Evolutionary conservation across 2,113 vertebrate species (phyloP).

Genomic region (Pelecanus crispus): DNA sequence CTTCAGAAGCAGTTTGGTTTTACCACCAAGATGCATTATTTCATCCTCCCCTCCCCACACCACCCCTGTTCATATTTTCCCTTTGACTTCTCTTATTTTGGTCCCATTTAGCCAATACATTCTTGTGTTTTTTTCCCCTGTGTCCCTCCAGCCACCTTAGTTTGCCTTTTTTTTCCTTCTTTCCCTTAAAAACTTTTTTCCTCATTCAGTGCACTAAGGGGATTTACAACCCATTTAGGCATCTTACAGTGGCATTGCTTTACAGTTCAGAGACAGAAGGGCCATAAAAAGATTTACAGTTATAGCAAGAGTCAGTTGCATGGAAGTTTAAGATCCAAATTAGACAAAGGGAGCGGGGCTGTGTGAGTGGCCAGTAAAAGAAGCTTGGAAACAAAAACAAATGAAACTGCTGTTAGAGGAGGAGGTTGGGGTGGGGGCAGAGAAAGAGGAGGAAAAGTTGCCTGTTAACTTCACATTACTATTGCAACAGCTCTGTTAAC

Average conservation of each 20-base stretch:
- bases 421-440: neutral
- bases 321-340: conserved; percentile 41
- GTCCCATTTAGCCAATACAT: conserved; percentile 24
- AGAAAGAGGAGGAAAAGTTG: conserved; percentile 1
- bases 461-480: conserved; percentile 17
- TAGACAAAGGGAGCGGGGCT: conserved; percentile 31
- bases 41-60: conserved; percentile 1
- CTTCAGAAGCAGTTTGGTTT: conserved; percentile 47
- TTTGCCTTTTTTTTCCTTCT: neutral
- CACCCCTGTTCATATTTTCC: conserved; percentile 67
- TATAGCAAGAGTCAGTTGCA: conserved; percentile 39
- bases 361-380: conserved; percentile 52
- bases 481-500: conserved; percentile 48
- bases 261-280: conserved; percentile 56
- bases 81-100: conserved; percentile 41
- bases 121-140: neutral
- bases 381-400: conserved; percentile 62
- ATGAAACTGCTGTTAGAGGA: conserved; percentile 23
- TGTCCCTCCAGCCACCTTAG: conserved; percentile 31
- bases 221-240: conserved; percentile 57
- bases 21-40: conserved; percentile 52
- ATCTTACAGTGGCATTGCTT: conserved; percentile 55
- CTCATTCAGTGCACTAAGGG: conserved; percentile 29
- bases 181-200: conserved; percentile 33
- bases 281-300: conserved; percentile 63